These are phyloP conservation scores for Asteroscopus sphinx DNA, from an alignment of 2,888 invertebrate genomes.

Conservation along the genomic window DNA sequence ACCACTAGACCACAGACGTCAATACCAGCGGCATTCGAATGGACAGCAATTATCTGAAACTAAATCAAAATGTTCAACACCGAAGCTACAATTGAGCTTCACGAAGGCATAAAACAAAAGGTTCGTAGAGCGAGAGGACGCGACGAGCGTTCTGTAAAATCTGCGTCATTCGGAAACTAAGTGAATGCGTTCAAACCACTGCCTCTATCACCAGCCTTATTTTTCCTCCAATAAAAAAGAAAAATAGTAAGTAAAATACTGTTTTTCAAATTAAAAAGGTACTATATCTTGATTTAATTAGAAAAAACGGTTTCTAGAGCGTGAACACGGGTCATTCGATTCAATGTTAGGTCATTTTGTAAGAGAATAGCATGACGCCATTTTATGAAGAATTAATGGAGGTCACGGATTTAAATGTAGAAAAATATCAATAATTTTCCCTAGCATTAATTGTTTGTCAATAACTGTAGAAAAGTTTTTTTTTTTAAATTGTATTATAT, in stretches of 20 bases:
- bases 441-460: no score
- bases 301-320: conserved; percentile 30
- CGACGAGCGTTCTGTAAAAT: conserved; percentile 18
- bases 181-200: conserved; percentile 7
- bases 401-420: conserved; percentile 32
- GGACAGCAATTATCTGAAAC: conserved; percentile 19
- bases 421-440: neutral
- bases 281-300: conserved; percentile 48
- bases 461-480: no score
- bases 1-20: neutral
- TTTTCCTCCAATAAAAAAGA: conserved; percentile 18
- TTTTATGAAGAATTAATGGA: conserved; percentile 32
- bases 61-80: conserved; percentile 20
- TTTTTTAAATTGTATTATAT: no score
- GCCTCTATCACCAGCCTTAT: conserved; percentile 17
- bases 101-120: conserved; percentile 35
- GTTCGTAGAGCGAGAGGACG: conserved; percentile 1
- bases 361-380: conserved; percentile 32
- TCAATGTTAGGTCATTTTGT: conserved; percentile 42
- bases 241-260: conserved; percentile 41
- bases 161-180: neutral
- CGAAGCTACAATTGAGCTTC: conserved; percentile 32
- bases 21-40: conserved; percentile 4
- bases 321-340: conserved; percentile 48
- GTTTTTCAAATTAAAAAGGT: conserved; percentile 45